Evolutionary conservation across 2,888 invertebrate genomes (phyloP).

Genomic region (Troides helena): DNA sequence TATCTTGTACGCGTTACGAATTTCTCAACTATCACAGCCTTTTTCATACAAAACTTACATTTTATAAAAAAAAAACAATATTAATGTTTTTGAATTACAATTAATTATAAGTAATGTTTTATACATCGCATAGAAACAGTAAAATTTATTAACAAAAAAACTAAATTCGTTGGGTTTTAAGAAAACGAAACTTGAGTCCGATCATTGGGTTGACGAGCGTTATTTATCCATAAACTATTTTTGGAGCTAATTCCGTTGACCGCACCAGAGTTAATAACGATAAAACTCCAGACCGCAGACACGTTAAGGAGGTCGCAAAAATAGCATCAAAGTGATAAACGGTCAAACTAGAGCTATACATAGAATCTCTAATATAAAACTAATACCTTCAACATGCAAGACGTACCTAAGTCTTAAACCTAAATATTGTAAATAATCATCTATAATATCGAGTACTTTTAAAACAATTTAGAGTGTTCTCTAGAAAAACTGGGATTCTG

Average conservation of each 20-base stretch:
- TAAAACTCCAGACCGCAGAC: constrained; percentile 64
- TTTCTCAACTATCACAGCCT: constrained; percentile 4
- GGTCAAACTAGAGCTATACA: constrained; percentile 51
- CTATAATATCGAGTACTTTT: no score
- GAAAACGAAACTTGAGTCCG: constrained; percentile 2
- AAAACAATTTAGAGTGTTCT: no score
- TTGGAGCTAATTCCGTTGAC: constrained; percentile 48
- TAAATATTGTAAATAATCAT: no score
- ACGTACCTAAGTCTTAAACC: background rate
- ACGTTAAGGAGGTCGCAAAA: constrained; percentile 62
- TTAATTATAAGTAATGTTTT: background rate
- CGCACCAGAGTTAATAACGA: constrained; percentile 50
- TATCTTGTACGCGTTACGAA: constrained; percentile 16
- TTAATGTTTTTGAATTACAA: no score
- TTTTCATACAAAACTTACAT: background rate
- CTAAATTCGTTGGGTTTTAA: background rate
- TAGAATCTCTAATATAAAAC: constrained; percentile 61
- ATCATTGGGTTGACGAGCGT: constrained; percentile 13
- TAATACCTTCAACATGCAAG: background rate
- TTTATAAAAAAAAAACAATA: background rate
- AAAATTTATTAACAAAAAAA: background rate
- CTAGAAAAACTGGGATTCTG: no score
- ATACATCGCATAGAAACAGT: background rate
- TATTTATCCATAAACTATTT: constrained; percentile 37
- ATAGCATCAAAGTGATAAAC: constrained; percentile 67